These are phyloP conservation scores for Acanthopleura granulata DNA, from an alignment of 2,888 invertebrate species.

Conservation along the genomic window DNA sequence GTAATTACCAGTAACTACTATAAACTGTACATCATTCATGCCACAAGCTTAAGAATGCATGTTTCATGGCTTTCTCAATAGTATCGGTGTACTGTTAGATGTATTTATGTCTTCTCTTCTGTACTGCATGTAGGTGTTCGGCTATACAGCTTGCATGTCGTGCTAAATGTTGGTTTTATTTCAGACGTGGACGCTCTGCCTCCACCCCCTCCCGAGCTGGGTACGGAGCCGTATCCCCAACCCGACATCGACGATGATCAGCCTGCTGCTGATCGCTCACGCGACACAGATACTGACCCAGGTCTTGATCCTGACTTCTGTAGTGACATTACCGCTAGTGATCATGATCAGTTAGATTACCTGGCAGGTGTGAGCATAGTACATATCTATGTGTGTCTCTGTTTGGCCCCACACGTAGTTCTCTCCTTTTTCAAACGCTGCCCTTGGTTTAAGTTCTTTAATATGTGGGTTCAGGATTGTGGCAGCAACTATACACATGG, in stretches of 20 bases:
- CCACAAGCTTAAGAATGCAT: too few relatives aligned
- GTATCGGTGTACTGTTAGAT: too few relatives aligned
- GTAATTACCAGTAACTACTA: too few relatives aligned
- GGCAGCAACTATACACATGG: too few relatives aligned
- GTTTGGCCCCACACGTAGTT: too few relatives aligned
- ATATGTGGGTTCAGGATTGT: too few relatives aligned
- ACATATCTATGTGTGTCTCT: background rate
- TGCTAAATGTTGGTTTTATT: background rate
- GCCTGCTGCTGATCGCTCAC: background rate
- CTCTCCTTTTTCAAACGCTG: too few relatives aligned
- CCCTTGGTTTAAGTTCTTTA: too few relatives aligned
- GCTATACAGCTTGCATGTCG: background rate
- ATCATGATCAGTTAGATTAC: constrained; percentile 16
- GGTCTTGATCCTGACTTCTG: background rate
- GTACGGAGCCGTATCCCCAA: background rate
- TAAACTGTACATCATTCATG: too few relatives aligned
- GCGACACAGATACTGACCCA: constrained; percentile 11
- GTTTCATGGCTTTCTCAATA: too few relatives aligned
- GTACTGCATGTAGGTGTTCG: too few relatives aligned
- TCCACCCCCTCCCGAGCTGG: constrained; percentile 11
- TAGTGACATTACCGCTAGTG: constrained; percentile 3
- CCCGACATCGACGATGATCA: constrained; percentile 14
- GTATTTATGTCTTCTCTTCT: too few relatives aligned
- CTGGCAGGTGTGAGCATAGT: background rate
- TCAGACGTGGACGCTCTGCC: background rate